Evolutionary conservation across 2,888 invertebrate species (phyloP).

Genomic region (Nomada fucata): DNA sequence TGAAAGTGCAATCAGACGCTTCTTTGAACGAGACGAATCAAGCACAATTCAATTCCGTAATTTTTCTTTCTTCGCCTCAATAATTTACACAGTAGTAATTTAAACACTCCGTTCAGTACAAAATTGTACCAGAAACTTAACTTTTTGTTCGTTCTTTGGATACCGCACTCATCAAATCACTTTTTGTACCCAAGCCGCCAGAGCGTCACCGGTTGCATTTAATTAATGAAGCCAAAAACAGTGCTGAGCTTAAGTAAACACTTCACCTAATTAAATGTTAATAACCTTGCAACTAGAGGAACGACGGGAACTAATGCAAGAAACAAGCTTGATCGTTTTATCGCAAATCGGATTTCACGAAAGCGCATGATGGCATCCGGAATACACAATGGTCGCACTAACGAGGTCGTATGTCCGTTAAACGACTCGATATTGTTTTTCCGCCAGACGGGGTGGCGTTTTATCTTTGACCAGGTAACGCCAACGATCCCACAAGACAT

Average conservation of each 20-base stretch:
- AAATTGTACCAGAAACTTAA: neutral
- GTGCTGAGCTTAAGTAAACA: neutral
- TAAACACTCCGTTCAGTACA: neutral
- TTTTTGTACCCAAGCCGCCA: neutral
- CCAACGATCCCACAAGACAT: slow-evolving; percentile 2
- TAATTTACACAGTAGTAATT: neutral
- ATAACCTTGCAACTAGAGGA: neutral
- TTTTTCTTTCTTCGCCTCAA: neutral
- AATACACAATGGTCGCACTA: neutral
- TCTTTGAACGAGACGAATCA: neutral
- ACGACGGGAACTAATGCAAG: slow-evolving; percentile 1
- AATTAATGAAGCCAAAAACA: slow-evolving; percentile 23
- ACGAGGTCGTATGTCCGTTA: neutral
- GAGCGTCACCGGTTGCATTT: neutral
- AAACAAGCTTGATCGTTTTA: neutral
- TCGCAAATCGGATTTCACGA: slow-evolving; percentile 15
- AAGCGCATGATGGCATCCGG: neutral
- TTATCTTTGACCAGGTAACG: neutral
- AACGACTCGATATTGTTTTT: neutral
- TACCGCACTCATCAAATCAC: neutral
- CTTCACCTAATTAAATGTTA: slow-evolving; percentile 5
- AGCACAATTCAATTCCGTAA: neutral
- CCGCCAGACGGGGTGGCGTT: neutral
- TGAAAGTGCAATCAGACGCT: too few species aligned
- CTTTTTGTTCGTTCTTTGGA: neutral